These are phyloP conservation scores for Megamerina dolium DNA, from an alignment of 2,888 invertebrate genomes.

Conservation along the genomic window DNA sequence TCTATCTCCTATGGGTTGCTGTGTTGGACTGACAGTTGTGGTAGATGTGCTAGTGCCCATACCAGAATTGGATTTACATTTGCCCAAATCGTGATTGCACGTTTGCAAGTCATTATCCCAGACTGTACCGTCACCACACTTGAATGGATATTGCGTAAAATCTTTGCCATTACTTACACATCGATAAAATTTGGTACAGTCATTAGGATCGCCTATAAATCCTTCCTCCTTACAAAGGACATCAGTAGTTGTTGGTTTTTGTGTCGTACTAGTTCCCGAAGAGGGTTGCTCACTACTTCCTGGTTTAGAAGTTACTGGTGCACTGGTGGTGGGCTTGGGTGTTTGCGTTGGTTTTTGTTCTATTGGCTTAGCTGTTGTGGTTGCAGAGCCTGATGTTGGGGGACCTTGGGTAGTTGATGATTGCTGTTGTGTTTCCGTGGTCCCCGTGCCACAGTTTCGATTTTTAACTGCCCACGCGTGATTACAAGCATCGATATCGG, in stretches of 20 bases:
- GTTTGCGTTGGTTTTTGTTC: constrained; percentile 17
- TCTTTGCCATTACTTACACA: constrained; percentile 60
- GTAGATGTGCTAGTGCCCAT: constrained; percentile 3
- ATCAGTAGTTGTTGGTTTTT: constrained; percentile 13
- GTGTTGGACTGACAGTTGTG: constrained; percentile 13
- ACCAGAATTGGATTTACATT: constrained; percentile 25
- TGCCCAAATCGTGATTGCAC: constrained; percentile 43
- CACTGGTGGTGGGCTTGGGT: constrained; percentile 18
- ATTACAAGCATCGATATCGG: constrained; percentile 53
- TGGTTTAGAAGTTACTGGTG: constrained; percentile 16
- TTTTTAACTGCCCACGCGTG: constrained; percentile 41
- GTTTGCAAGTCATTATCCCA: constrained; percentile 53
- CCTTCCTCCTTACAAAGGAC: constrained; percentile 48
- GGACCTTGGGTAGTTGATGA: constrained; percentile 20
- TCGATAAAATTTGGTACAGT: constrained; percentile 63
- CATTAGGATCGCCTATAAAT: constrained; percentile 47
- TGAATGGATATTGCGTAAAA: constrained; percentile 57
- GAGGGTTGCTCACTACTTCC: constrained; percentile 16
- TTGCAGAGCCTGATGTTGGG: constrained; percentile 15
- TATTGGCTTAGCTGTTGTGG: constrained; percentile 16
- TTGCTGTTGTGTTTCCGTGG: neutral
- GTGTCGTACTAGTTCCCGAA: constrained; percentile 13
- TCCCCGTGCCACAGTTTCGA: constrained; percentile 28
- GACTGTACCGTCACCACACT: constrained; percentile 60
- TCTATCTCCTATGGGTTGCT: neutral